phyloP scores from a whole-genome alignment of 2,797 vertebrate genomes.

The Chelon labrosus region DNA sequence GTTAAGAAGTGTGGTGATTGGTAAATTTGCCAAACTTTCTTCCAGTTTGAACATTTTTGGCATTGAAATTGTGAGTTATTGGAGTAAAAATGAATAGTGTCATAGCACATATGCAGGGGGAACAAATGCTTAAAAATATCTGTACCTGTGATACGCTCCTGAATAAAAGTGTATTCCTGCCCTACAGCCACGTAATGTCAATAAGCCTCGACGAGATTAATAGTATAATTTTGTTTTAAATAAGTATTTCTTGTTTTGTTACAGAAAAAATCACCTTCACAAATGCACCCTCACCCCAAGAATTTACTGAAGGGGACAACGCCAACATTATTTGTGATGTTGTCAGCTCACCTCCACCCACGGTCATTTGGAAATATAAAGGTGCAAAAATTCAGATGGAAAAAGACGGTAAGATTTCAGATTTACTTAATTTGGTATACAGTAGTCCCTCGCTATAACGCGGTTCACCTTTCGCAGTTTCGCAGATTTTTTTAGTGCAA shows the following conservation, averaged over 20 bases:
- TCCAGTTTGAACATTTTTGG: background rate
- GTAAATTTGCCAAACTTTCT: constrained; percentile 4
- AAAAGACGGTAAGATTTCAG: constrained; percentile 91
- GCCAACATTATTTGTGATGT: constrained; percentile 95
- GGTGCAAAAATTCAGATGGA: constrained; percentile 91
- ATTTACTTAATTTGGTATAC: constrained; percentile 6
- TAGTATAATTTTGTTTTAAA: constrained; percentile 11
- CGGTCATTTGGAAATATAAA: constrained; percentile 96
- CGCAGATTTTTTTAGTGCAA: too few relatives aligned
- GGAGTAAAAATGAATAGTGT: background rate
- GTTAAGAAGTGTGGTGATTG: background rate
- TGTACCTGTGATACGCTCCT: too few relatives aligned
- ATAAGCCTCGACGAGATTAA: background rate
- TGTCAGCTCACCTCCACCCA: constrained; percentile 92
- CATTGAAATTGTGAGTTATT: background rate
- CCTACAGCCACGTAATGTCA: background rate
- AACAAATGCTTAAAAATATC: background rate
- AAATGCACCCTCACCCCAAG: constrained; percentile 95
- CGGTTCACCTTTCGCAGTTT: too few relatives aligned
- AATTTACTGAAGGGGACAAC: constrained; percentile 94
- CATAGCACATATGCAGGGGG: background rate
- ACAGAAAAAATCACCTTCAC: constrained; percentile 97
- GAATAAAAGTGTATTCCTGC: background rate
- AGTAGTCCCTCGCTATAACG: background rate
- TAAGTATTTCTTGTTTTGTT: constrained; percentile 56